Percentiles rank a stretch among this genome's conserved stretches.
These are phyloP conservation scores for Hypena proboscidalis DNA, from an alignment of 2,888 invertebrate genomes.

Conservation along the genomic window DNA sequence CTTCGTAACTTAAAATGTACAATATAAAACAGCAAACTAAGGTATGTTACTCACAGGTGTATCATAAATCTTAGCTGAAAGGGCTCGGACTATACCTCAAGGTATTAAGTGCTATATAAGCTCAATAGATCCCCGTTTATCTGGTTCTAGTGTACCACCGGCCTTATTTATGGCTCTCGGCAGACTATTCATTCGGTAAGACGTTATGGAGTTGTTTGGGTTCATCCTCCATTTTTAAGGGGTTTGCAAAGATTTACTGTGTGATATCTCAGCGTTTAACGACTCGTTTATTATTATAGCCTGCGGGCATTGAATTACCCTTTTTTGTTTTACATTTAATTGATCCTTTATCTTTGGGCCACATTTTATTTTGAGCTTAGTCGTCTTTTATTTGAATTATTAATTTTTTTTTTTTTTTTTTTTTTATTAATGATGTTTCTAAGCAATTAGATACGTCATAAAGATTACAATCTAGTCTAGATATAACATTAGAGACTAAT, in stretches of 20 bases:
- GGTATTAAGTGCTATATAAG: slow-evolving; percentile 72
- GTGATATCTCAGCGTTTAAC: no score
- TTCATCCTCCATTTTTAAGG: slow-evolving; percentile 62
- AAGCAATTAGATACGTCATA: no score
- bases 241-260: slow-evolving; percentile 51
- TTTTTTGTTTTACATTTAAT: no score
- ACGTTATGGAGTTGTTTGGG: slow-evolving; percentile 68
- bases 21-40: slow-evolving; percentile 44
- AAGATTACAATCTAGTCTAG: no score
- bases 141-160: slow-evolving; percentile 65
- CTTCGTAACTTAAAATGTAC: slow-evolving; percentile 33
- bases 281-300: no score
- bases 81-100: slow-evolving; percentile 56
- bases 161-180: slow-evolving; percentile 68
- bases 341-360: no score
- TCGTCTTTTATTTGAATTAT: no score
- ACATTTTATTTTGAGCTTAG: no score
- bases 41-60: slow-evolving; percentile 62
- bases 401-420: no score
- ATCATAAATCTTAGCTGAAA: slow-evolving; percentile 63
- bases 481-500: no score
- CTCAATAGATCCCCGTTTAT: slow-evolving; percentile 78
- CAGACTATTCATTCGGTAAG: slow-evolving; percentile 72
- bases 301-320: no score
- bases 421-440: no score